Conservation (phyloP, 1,140 invertebrate species). For the Lepidurus arcticus region DNA sequence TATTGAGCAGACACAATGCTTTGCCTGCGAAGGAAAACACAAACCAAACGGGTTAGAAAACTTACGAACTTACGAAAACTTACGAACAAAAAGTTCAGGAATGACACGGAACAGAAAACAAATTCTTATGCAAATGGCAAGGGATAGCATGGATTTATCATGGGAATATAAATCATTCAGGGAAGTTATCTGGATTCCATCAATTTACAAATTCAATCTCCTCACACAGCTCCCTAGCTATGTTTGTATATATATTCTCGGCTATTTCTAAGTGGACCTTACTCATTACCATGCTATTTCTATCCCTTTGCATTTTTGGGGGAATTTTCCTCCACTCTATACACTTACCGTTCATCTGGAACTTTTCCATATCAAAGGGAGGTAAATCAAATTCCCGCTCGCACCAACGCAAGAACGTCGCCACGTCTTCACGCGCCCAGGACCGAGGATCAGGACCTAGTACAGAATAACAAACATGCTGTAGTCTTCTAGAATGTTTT, state of each 20-base stretch:
- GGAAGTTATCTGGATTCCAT: background rate
- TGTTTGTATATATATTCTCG: background rate
- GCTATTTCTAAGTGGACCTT: background rate
- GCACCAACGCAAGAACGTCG: conserved; percentile 81
- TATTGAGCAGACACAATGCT: conserved; percentile 80
- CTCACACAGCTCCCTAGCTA: background rate
- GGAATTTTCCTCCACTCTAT: background rate
- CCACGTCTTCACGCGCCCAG: conserved; percentile 86
- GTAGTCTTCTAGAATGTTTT: background rate
- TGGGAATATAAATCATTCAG: background rate
- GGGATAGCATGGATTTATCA: background rate
- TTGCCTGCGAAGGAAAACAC: conserved; percentile 57
- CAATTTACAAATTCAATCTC: background rate
- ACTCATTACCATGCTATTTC: background rate
- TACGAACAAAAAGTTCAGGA: conserved; percentile 27
- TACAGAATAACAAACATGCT: background rate
- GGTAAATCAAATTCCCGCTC: conserved; percentile 88
- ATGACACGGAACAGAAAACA: conserved; percentile 25
- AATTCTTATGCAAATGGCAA: conserved; percentile 20
- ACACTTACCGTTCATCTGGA: conserved; percentile 87
- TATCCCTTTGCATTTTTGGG: background rate
- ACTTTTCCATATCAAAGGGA: conserved; percentile 84
- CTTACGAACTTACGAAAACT: conserved; percentile 30
- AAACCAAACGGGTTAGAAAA: conserved; percentile 30
- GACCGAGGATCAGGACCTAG: conserved; percentile 77